These are phyloP conservation scores for Percopsis omiscomaycus DNA, from an alignment of 2,797 vertebrate species.

Conservation along the genomic window DNA sequence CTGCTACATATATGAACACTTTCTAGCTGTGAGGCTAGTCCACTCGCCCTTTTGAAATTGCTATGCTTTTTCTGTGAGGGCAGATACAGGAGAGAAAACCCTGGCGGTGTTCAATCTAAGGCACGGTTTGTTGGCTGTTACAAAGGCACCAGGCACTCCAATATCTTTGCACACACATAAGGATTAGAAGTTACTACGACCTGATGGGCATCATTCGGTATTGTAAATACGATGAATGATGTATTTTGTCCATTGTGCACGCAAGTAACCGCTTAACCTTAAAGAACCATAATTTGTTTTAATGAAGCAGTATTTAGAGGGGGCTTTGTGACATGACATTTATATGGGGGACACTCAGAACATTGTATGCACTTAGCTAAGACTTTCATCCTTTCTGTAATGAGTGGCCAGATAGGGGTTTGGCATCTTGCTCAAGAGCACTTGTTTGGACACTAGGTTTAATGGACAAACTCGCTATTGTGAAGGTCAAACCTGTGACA, in stretches of 20 bases:
- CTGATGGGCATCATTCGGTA: too few relatives aligned
- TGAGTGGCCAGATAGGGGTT: conserved; percentile 20
- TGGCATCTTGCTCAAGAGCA: conserved; percentile 22
- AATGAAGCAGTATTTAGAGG: conserved; percentile 35
- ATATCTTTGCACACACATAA: too few relatives aligned
- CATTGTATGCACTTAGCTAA: conserved; percentile 53
- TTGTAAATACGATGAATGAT: too few relatives aligned
- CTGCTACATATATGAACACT: conserved; percentile 28
- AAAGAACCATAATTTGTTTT: conserved; percentile 31
- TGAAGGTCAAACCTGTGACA: conserved; percentile 26
- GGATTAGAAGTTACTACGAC: too few relatives aligned
- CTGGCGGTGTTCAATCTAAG: too few relatives aligned
- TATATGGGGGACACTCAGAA: conserved; percentile 19
- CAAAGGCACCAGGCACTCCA: too few relatives aligned
- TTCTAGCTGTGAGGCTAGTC: neutral
- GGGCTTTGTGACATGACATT: conserved; percentile 42
- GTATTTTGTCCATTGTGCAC: too few relatives aligned
- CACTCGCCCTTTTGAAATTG: too few relatives aligned
- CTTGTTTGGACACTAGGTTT: neutral
- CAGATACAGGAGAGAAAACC: too few relatives aligned
- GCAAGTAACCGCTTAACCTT: too few relatives aligned
- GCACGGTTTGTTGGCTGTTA: too few relatives aligned
- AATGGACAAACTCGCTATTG: conserved; percentile 17
- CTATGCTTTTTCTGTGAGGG: too few relatives aligned
- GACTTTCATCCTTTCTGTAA: conserved; percentile 26